A percentile compares a stretch with the other conserved stretches of the same genome.
Evolutionary conservation across 2,888 invertebrate genomes (phyloP).

Genomic region (Lasius fuliginosus): DNA sequence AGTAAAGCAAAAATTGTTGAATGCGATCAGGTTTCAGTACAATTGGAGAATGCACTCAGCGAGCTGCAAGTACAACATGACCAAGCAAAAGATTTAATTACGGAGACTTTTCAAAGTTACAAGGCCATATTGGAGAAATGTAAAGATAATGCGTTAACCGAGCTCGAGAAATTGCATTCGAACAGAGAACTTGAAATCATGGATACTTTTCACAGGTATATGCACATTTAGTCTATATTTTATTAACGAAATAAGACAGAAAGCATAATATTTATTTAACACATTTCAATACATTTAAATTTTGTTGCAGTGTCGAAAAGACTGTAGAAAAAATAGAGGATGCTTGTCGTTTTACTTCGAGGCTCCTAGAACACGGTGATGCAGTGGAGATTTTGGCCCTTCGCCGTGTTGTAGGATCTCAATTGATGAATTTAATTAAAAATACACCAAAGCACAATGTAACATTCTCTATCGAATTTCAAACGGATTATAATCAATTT

Average conservation of each 20-base stretch:
- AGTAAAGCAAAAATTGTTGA: slow-evolving; percentile 92
- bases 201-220: slow-evolving; percentile 92
- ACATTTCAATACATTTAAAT: not conserved
- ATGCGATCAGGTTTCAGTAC: slow-evolving; percentile 92
- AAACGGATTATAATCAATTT: slow-evolving; percentile 93
- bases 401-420: slow-evolving; percentile 92
- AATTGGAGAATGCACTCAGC: slow-evolving; percentile 92
- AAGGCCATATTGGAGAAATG: slow-evolving; percentile 94
- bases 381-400: slow-evolving; percentile 94
- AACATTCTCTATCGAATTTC: slow-evolving; percentile 93
- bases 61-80: slow-evolving; percentile 96
- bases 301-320: slow-evolving; percentile 90
- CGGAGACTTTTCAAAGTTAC: slow-evolving; percentile 93
- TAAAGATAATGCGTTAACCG: slow-evolving; percentile 91
- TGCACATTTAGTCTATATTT: not conserved
- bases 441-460: slow-evolving; percentile 94
- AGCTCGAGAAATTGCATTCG: slow-evolving; percentile 92
- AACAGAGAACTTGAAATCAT: slow-evolving; percentile 95
- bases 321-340: slow-evolving; percentile 94
- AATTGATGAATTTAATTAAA: slow-evolving; percentile 92
- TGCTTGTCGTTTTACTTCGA: slow-evolving; percentile 94
- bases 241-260: not conserved
- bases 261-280: not conserved
- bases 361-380: slow-evolving; percentile 94
- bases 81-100: slow-evolving; percentile 93